Percentiles rank a stretch among this genome's conserved stretches.
Evolutionary conservation across 2,888 invertebrate species (phyloP).

Genomic region (Thecophora atra): DNA sequence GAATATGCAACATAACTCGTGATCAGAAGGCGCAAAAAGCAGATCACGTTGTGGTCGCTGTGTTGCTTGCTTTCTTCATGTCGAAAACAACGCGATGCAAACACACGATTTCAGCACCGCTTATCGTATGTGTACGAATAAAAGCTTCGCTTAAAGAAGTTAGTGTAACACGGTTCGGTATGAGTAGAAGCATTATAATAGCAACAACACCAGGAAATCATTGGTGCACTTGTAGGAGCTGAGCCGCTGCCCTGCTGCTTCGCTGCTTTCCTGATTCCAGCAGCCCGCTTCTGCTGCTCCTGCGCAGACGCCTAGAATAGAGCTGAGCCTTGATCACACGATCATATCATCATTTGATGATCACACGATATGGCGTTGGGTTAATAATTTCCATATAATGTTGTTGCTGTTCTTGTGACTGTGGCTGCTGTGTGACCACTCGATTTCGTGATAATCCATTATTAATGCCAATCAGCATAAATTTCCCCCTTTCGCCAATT

Average conservation of each 20-base stretch:
- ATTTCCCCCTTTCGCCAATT: conserved; percentile 37
- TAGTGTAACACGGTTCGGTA: conserved; percentile 55
- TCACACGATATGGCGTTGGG: conserved; percentile 59
- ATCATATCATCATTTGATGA: conserved; percentile 60
- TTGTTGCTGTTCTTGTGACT: conserved; percentile 21
- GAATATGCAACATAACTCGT: conserved; percentile 57
- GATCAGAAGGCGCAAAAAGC: conserved; percentile 64
- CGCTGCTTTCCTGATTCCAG: background rate
- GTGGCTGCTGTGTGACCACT: conserved; percentile 50
- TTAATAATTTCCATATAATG: conserved; percentile 60
- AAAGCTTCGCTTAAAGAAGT: conserved; percentile 61
- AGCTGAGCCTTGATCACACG: conserved; percentile 57
- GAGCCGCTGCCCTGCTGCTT: too few relatives aligned
- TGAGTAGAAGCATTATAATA: background rate
- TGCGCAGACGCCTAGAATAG: conserved; percentile 36
- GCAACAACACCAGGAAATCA: conserved; percentile 1
- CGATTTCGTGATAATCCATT: conserved; percentile 67
- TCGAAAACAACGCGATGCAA: conserved; percentile 47
- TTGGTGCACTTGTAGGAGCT: background rate
- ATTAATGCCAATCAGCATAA: conserved; percentile 67
- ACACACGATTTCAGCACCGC: conserved; percentile 44
- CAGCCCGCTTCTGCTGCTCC: background rate
- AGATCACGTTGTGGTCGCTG: conserved; percentile 59
- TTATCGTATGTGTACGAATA: conserved; percentile 26
- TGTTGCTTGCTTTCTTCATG: conserved; percentile 48